Evolutionary conservation across 1,140 invertebrate genomes (phyloP), one percentile per base, ranked within the genome.

Genomic region (Lepidostoma basale): DNA sequence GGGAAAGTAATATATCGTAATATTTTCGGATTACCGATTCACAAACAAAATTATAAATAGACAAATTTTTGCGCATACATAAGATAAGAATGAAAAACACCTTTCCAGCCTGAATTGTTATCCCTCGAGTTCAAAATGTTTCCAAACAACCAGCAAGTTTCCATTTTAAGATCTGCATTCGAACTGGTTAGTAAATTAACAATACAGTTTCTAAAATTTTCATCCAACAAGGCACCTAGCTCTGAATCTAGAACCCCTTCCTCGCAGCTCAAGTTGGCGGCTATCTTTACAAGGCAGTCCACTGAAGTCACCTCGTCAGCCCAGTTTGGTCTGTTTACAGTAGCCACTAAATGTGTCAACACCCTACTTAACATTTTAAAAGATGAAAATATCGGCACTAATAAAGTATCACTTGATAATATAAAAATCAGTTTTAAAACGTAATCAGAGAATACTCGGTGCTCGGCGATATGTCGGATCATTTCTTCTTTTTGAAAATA

Each of bases 81-180:
- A 36, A 56, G 14, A 30, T 22, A 56, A 0, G 52, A 56, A 36
- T 39, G 26, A 36, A 39, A 36, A 14, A 22, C 30, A 10, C 5
- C 33, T 49, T 77, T 75, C 36, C 75, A 73, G 2, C 62, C 59
- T 63, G 73, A 70, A 62, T 75, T 54, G 40, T 69, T 36, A 69
- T 62, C 70, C 54, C 22, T 22, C 3, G 5, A 70, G 54, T 76
- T 81, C 28, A 73, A 77, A 49, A 81, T 73, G 69, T 81, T 80
- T 8, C 79, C 79, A 59, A 81, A 68, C 6, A 82, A 75, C 79
- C 79, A 81, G 4, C 77, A 54, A 33, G 78, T 63, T 14, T 77
- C 76, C 2, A 76, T 68, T 18, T 63, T 54, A 8, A 71, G 26
- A 3, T 64, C 69, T 20, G n/a, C 6, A 9, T 56, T 12, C 20